Conservation (phyloP, 2,888 invertebrate genomes). For the Drosophila limbata region DNA sequence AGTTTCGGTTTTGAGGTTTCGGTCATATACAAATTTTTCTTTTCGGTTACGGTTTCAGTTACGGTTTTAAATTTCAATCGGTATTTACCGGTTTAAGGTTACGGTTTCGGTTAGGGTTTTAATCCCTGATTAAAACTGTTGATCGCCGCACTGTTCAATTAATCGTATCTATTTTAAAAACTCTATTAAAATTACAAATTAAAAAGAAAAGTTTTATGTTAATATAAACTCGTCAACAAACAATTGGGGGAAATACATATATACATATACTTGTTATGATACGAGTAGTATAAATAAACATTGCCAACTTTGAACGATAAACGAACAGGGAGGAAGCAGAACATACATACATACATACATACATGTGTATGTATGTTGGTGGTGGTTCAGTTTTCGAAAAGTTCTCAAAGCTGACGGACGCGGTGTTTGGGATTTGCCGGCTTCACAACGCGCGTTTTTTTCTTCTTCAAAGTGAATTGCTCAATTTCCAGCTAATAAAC, state of each 20-base stretch:
- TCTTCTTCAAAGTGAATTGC: background rate
- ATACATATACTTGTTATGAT: background rate
- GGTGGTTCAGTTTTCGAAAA: slow-evolving; percentile 43
- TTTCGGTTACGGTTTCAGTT: no score
- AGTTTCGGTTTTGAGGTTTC: no score
- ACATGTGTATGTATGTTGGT: no score
- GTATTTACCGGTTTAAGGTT: no score
- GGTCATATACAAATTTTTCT: no score
- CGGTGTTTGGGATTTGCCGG: slow-evolving; percentile 49
- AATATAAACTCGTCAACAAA: background rate
- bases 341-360: no score
- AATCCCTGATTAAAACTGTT: background rate
- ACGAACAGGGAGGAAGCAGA: background rate
- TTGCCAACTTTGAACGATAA: background rate
- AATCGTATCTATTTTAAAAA: background rate
- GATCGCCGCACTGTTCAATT: background rate
- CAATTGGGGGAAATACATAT: background rate
- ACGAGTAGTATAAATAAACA: slow-evolving; percentile 27
- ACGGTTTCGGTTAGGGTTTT: no score
- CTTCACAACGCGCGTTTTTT: slow-evolving; percentile 32
- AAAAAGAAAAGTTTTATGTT: background rate
- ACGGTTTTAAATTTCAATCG: no score
- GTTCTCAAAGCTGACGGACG: slow-evolving; percentile 69
- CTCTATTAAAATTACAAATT: background rate
- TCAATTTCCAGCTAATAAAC: slow-evolving; percentile 2